These are phyloP conservation scores for Ips typographus DNA, from an alignment of 1,140 invertebrate genomes.

Conservation along the genomic window DNA sequence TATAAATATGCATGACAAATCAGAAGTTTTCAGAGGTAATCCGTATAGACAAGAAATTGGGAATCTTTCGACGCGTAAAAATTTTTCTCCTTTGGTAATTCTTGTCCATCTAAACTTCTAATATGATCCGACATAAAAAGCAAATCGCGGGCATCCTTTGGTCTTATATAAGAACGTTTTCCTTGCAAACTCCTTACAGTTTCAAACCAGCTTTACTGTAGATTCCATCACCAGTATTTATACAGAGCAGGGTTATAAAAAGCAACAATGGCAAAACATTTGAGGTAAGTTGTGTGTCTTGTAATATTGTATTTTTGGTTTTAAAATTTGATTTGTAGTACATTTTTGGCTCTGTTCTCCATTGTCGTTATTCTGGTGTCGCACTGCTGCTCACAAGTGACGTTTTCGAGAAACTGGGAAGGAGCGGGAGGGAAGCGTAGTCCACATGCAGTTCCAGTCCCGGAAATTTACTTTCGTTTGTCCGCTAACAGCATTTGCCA, in stretches of 20 bases:
- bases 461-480: constrained; percentile 22
- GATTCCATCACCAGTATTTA: background rate
- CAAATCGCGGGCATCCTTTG: background rate
- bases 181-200: too few species aligned
- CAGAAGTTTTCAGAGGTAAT: constrained; percentile 12
- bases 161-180: too few species aligned
- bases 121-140: background rate
- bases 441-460: background rate
- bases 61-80: constrained; percentile 4
- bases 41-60: background rate
- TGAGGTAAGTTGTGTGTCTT: background rate
- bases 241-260: background rate
- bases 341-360: background rate
- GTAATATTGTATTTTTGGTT: too few species aligned
- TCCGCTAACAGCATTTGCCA: constrained; percentile 25
- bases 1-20: constrained; percentile 19
- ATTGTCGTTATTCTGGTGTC: constrained; percentile 4
- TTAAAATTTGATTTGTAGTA: too few species aligned
- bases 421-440: constrained; percentile 21
- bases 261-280: background rate
- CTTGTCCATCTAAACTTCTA: constrained; percentile 14
- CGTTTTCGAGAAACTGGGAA: constrained; percentile 32
- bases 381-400: constrained; percentile 19
- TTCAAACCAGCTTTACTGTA: too few species aligned
- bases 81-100: constrained; percentile 15